Conservation (phyloP, 2,113 vertebrate genomes). For the Sinocyclocheilus rhinocerous region DNA sequence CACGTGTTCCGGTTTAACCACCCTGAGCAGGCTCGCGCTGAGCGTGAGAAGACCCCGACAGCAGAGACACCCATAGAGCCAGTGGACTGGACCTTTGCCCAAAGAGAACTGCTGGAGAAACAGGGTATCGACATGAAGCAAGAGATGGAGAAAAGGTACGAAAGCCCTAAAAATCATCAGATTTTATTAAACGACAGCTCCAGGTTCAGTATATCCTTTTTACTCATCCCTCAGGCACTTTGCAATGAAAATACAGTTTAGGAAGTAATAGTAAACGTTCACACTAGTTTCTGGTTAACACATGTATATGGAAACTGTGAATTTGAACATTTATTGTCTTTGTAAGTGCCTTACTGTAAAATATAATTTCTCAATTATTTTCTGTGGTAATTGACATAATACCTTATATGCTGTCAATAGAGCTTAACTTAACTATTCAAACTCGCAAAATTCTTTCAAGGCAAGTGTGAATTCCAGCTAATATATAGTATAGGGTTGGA, state of each 20-base stretch:
- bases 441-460: background rate
- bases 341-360: background rate
- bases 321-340: background rate
- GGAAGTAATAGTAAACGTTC: background rate
- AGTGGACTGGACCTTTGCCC: conserved; percentile 98
- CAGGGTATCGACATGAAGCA: conserved; percentile 99
- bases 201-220: background rate
- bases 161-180: background rate
- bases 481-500: background rate
- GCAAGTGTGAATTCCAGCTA: background rate
- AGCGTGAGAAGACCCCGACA: conserved; percentile 94
- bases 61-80: conserved; percentile 98
- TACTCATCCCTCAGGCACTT: background rate
- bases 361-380: background rate
- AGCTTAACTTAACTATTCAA: background rate
- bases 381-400: background rate
- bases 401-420: background rate
- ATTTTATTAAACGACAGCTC: background rate
- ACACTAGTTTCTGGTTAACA: background rate
- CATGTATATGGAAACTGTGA: background rate
- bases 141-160: conserved; percentile 98
- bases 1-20: conserved; percentile 99
- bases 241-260: background rate
- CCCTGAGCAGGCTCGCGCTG: conserved; percentile 95
- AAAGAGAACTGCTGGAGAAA: conserved; percentile 96